Evolutionary conservation across 2,113 vertebrate genomes (phyloP).

Genomic region (Castor canadensis): DNA sequence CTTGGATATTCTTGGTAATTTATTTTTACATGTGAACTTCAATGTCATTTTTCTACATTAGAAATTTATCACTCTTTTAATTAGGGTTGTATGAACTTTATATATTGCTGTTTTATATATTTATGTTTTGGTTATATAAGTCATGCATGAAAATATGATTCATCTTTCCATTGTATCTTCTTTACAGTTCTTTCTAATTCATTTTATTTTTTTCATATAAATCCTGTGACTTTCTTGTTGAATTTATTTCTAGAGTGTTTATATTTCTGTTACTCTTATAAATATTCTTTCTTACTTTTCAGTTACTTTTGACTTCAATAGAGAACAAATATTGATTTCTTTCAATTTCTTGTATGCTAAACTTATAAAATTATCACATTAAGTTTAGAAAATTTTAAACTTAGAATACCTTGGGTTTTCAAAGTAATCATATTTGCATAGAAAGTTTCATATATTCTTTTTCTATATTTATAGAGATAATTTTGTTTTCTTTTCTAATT

Average conservation of each 20-base stretch:
- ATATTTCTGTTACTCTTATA: neutral
- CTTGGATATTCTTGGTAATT: neutral
- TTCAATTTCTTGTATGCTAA: neutral
- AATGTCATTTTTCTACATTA: neutral
- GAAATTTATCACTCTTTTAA: neutral
- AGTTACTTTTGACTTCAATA: neutral
- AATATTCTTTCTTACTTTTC: neutral
- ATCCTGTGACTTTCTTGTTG: neutral
- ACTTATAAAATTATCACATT: neutral
- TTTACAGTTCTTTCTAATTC: neutral
- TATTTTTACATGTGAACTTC: neutral
- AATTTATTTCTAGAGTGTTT: neutral
- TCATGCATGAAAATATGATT: neutral
- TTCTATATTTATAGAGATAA: neutral
- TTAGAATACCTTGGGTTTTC: neutral
- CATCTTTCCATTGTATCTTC: neutral
- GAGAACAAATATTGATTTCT: constrained; percentile 6
- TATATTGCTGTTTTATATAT: neutral
- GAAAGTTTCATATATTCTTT: constrained; percentile 7
- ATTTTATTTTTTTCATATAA: neutral
- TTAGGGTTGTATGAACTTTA: neutral
- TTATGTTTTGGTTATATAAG: neutral
- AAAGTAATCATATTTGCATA: neutral
- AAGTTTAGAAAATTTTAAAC: neutral
- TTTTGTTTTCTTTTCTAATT: constrained; percentile 35